Evolutionary conservation across 2,888 invertebrate genomes (phyloP).

Genomic region (Lymantria monacha): DNA sequence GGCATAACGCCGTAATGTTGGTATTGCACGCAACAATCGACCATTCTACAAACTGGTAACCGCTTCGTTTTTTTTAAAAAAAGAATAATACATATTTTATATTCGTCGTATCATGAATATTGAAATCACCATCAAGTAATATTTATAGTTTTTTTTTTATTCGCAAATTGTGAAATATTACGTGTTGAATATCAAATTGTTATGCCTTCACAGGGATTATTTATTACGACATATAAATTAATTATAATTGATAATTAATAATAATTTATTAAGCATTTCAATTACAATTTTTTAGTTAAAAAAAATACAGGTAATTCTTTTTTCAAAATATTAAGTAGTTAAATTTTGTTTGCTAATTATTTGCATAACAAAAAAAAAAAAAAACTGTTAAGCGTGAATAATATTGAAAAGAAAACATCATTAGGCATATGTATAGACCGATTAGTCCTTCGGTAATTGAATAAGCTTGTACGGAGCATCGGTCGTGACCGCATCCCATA

Average conservation of each 20-base stretch:
- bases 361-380: too few species aligned
- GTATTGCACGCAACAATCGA: slow-evolving; percentile 33
- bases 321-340: too few species aligned
- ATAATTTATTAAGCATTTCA: neutral
- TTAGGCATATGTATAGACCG: neutral
- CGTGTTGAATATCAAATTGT: neutral
- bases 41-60: neutral
- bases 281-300: neutral
- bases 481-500: slow-evolving; percentile 2
- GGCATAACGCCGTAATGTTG: slow-evolving; percentile 26
- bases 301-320: too few species aligned
- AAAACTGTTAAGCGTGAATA: too few species aligned
- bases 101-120: neutral
- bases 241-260: neutral
- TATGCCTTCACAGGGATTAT: neutral
- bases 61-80: neutral
- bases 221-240: neutral
- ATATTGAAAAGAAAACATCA: too few species aligned
- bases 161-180: neutral
- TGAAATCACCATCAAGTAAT: neutral
- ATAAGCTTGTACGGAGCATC: slow-evolving; percentile 2
- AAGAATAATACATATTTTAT: neutral
- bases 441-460: slow-evolving; percentile 3
- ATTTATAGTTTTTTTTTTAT: neutral
- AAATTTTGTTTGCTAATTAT: too few species aligned